Evolutionary conservation across 2,888 invertebrate species (phyloP), one percentile per base, ranked within the genome.

Genomic region (Troides helena): DNA sequence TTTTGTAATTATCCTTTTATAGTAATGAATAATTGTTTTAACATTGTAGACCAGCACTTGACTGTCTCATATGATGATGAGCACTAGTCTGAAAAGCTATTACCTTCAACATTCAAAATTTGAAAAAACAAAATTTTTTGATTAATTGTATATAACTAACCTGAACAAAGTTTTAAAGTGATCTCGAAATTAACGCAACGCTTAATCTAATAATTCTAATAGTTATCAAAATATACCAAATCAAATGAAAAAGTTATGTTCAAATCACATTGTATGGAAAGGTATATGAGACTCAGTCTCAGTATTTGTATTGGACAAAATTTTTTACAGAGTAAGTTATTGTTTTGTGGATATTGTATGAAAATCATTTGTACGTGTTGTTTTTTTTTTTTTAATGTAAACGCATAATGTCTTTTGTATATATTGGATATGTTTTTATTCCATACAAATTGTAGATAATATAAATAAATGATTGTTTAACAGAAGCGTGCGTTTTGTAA

Each of bases 401-500:
- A 39, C 57, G 66, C 25, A 59, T 65, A 50, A 61, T 57, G 21
- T 65, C 56, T 64, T 30, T 59, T 71, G 62, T 71, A 66, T 68
- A 68, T 65, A 58, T 62, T 58, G 61, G 46, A 59, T 14, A 23
- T 58, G 12, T 58, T 58, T 23, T 58, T 53, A 53, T 53, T n/a
- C 18, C 53, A n/a, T 53, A 53, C 18, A n/a, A 46, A 46, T 8
- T 56, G 57, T 58, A 23, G 57, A 58, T 58, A 58, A n/a, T 58
- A n/a, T 58, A 58, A 58, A 58, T 58, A 23, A 58, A 58, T 25
- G 21, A 23, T n/a, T 53, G 18, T n/a, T n/a, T n/a, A 53, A 53
- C 53, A 18, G n/a, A 53, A 53, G 18, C 18, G 14, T 46, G 21
- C n/a, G 18, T n/a, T 21, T 8, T 56, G 18, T 2, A 21, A 56